Base-by-base conservation (phyloP, 2,113 vertebrate species). In the Apistogramma diplotaenia region DNA sequence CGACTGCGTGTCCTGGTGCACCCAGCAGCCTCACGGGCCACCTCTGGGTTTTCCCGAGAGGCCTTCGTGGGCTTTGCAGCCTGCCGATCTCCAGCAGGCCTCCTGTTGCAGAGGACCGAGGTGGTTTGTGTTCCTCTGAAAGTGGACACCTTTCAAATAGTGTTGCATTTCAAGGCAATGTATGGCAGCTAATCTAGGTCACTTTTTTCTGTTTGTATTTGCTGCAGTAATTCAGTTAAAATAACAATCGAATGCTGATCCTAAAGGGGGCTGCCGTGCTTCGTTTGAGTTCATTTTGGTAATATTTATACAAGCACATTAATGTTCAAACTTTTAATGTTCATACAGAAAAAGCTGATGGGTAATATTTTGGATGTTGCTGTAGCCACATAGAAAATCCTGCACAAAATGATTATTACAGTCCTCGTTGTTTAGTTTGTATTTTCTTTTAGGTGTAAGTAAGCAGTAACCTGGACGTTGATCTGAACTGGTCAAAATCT, bases 131-230 rank as follows among this genome's bases (percentile, higher is more conserved):
- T 93, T 93, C 85, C 90, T 92, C 91, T 93, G 92, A 91, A 93
- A 94, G 88, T 90, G 88, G 92, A 94, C 91, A 94, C 92, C 93
- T 92, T 89, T 91, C 84, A 88, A 91, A 93, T 87, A 89, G 93
- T 91, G 87, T 93, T 89, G 79, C 89, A 87, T 94, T 93, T 94
- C 92, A 93, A 88, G 89, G 77, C 82, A 72, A 89, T 67, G 61
- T 88, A 89, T 87, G 88, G 79, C 33, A n/a, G 29, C 80, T 85
- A 90, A 94, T 93, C 91, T 92, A 88, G 89, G 90, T 93, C 90
- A 87, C 90, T 92, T 94, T 35, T 91, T 92, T 91, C 85, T 89
- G 91, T 93, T 88, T 91, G 85, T 87, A 87, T 92, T 85, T 61
- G 87, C 87, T 59, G 88, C 85, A 84, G 80, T 83, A 84, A 79